A percentile compares a stretch with the other conserved stretches of the same genome.
phyloP scores from a whole-genome alignment of 2,888 invertebrate species.

The Iselma pallidipennis region DNA sequence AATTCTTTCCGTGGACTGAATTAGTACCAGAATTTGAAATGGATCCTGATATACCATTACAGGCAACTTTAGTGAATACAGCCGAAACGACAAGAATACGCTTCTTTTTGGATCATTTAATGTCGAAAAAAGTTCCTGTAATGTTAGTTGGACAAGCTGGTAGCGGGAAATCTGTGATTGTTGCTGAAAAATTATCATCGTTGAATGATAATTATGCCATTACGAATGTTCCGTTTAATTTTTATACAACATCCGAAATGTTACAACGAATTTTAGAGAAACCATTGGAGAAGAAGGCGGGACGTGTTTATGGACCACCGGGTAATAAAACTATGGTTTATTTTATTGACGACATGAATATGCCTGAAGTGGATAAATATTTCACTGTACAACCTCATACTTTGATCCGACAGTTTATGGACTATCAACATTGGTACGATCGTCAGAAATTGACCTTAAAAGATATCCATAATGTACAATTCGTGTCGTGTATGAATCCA shows the following conservation, averaged over 20 bases:
- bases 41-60: conserved; percentile 85
- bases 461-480: conserved; percentile 92
- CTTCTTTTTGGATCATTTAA: conserved; percentile 85
- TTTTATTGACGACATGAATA: conserved; percentile 95
- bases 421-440: conserved; percentile 96
- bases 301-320: conserved; percentile 89
- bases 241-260: conserved; percentile 93
- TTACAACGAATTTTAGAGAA: conserved; percentile 86
- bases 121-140: conserved; percentile 77
- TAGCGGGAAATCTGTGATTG: conserved; percentile 90
- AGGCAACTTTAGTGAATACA: conserved; percentile 77
- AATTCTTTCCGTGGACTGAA: conserved; percentile 86
- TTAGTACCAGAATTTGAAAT: conserved; percentile 77
- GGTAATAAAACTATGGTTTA: conserved; percentile 92
- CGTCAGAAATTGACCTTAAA: conserved; percentile 81
- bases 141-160: conserved; percentile 92
- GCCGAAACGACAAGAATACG: conserved; percentile 82
- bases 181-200: conserved; percentile 77
- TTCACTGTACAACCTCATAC: conserved; percentile 96
- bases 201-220: conserved; percentile 79
- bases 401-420: conserved; percentile 88
- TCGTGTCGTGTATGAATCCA: conserved; percentile 95
- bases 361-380: conserved; percentile 95
- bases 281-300: conserved; percentile 93
- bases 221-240: conserved; percentile 91